A percentile compares a stretch with the other conserved stretches of the same genome.
Conservation (phyloP, 2,113 vertebrate species). For the Eira barbara region DNA sequence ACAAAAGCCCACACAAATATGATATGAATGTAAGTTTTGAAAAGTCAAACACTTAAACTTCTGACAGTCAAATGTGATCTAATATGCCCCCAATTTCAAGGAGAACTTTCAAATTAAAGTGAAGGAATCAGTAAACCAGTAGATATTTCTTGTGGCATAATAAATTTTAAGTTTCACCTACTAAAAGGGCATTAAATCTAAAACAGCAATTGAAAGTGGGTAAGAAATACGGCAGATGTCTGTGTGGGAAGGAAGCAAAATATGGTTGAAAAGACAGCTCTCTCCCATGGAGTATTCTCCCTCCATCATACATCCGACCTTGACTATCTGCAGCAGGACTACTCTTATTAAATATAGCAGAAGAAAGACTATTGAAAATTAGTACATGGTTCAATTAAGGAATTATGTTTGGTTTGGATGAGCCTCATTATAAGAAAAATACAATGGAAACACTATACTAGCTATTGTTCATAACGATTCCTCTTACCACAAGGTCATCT, state of each 20-base stretch:
- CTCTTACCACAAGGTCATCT: neutral
- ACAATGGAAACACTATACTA: neutral
- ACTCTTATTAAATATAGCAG: neutral
- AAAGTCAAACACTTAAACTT: neutral
- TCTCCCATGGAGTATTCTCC: neutral
- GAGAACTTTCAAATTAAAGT: neutral
- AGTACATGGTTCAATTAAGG: neutral
- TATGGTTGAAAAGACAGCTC: neutral
- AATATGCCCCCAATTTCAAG: neutral
- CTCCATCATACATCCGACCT: neutral
- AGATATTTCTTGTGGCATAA: neutral
- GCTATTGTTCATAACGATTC: neutral
- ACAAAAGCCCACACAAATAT: neutral
- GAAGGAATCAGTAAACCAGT: neutral
- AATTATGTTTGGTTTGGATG: neutral
- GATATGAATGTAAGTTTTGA: neutral
- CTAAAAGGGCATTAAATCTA: neutral
- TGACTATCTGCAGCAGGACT: neutral
- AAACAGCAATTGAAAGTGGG: neutral
- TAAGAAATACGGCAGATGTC: constrained; percentile 4
- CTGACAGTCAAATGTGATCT: neutral
- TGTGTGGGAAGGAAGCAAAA: constrained; percentile 15
- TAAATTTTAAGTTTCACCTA: neutral
- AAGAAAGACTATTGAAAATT: neutral
- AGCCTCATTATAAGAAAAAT: neutral